Percentiles rank a stretch among this genome's conserved stretches.
Conservation (phyloP, 2,797 vertebrate species). For the Austrolebias charrua region DNA sequence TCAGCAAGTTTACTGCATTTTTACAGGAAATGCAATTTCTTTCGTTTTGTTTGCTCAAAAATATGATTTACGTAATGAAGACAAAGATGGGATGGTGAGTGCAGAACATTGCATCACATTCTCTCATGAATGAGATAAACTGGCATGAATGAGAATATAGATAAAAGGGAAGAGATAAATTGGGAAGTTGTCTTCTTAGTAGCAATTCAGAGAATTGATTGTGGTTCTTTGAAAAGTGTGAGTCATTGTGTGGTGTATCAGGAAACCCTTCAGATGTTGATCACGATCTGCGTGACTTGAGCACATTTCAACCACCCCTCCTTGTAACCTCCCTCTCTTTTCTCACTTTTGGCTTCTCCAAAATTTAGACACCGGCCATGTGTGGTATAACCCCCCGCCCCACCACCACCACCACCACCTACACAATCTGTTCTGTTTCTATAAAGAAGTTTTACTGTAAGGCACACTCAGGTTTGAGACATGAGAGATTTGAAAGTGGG, state of each 20-base stretch:
- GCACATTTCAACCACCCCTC: slow-evolving; percentile 31
- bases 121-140: background rate
- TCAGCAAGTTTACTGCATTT: too few species aligned
- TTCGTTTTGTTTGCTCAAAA: too few species aligned
- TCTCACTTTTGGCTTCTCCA: slow-evolving; percentile 28
- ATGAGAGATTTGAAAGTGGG: slow-evolving; percentile 43
- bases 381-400: background rate
- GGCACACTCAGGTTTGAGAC: slow-evolving; percentile 36
- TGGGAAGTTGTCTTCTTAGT: slow-evolving; percentile 52
- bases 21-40: too few species aligned
- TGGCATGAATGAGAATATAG: background rate
- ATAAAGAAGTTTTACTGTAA: slow-evolving; percentile 29
- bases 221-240: slow-evolving; percentile 73
- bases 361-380: slow-evolving; percentile 10
- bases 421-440: background rate
- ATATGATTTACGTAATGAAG: too few species aligned
- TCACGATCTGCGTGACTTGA: slow-evolving; percentile 45
- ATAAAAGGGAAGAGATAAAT: slow-evolving; percentile 2
- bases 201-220: slow-evolving; percentile 75
- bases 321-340: slow-evolving; percentile 9
- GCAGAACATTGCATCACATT: background rate
- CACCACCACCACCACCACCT: background rate
- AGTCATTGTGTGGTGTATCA: slow-evolving; percentile 67
- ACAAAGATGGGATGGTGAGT: too few species aligned
- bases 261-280: slow-evolving; percentile 73